Evolutionary conservation across 2,888 invertebrate species (phyloP), one percentile per base, ranked within the genome.

Genomic region (Eilema depressum): DNA sequence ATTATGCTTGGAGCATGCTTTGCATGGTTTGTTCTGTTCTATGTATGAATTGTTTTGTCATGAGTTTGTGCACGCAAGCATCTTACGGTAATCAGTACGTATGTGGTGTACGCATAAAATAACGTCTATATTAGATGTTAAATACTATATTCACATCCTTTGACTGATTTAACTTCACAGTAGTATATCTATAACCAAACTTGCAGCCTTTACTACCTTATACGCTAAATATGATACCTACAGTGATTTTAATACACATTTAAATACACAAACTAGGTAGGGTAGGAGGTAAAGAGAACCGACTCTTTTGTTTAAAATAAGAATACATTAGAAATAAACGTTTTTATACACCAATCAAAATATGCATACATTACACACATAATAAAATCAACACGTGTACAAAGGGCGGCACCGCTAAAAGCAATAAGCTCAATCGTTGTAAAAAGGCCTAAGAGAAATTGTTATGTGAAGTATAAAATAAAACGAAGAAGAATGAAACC

Each of bases 1-100:
- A 30, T 70, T 23, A 70, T 74, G 92, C 92, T 90, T 90, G 83
- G 82, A 83, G 92, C 92, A 90, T 91, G 93, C 92, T 92, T 91
- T 83, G 91, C 91, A 90, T 89, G 88, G 80, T 79, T 76, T 79
- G 77, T 70, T 75, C 68, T 85, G 84, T 84, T 77, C 78, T 79
- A 79, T 72, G 56, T 79, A 78, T 75, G 82, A 79, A 82, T 82
- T 83, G 78, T 79, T 74, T 71, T 77, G 69, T 85, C 78, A 73
- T 69, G 69, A 73, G 37, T 64, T 69, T 75, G 68, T 62, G 82
- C 83, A 83, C 81, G 80, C 77, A 66, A 26, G 77, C 79, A 82
- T 82, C 79, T 78, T 75, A 67, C 68, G 75, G 75, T 76, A 77
- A 77, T 76, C 78, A 75, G 81, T 82, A 82, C 80, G 82, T 77